Conservation (phyloP, 2,797 vertebrate genomes). For the Forpus xanthops region DNA sequence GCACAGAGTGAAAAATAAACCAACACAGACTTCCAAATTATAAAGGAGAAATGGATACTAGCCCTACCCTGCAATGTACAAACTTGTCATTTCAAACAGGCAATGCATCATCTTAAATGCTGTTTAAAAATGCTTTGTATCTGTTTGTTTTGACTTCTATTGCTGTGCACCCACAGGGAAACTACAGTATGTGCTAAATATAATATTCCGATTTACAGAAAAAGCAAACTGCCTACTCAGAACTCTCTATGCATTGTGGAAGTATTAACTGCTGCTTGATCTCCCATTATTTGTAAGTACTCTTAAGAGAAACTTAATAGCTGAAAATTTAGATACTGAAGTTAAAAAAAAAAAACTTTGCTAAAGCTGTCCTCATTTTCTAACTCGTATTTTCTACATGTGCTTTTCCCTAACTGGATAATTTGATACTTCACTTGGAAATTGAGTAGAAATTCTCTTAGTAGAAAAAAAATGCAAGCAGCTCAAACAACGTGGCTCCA, state of each 20-base stretch:
- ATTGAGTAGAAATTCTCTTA: neutral
- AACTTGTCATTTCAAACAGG: conserved; percentile 37
- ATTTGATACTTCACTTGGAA: conserved; percentile 2
- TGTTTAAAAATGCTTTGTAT: conserved; percentile 19
- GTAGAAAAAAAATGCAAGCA: neutral
- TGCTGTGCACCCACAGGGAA: conserved; percentile 10
- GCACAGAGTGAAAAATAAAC: conserved; percentile 2
- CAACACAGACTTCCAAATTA: conserved; percentile 16
- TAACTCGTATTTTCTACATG: neutral
- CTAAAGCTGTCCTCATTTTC: neutral
- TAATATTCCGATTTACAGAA: conserved; percentile 51
- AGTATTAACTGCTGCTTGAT: neutral
- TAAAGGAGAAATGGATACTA: conserved; percentile 18
- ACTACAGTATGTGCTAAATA: conserved; percentile 20
- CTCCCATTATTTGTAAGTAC: neutral
- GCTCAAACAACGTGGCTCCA: neutral
- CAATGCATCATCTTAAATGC: conserved; percentile 10
- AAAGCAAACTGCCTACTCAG: neutral
- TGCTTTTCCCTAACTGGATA: neutral
- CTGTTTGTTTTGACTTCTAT: conserved; percentile 52
- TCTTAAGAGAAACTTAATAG: neutral
- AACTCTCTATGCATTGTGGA: conserved; percentile 8
- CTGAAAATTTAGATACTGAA: neutral
- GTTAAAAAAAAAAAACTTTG: neutral
- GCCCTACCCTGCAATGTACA: conserved; percentile 19